Conservation (phyloP, 2,113 vertebrate genomes). For the Trachemys scripta region DNA sequence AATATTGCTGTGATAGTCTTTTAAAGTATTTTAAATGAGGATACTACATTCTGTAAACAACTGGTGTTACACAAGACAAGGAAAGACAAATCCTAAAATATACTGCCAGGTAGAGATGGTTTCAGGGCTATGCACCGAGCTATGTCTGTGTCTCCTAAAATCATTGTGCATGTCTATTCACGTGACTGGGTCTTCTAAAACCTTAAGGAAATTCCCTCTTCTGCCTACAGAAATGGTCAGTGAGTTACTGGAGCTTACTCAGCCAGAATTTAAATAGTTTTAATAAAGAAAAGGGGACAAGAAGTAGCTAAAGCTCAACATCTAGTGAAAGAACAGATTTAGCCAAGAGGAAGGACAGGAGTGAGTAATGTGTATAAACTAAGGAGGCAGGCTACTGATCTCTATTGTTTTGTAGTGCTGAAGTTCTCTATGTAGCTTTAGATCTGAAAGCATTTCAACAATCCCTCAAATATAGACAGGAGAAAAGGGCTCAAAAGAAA, state of each 20-base stretch:
- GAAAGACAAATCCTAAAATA: constrained; percentile 37
- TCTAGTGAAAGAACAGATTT: background rate
- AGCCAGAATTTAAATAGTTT: background rate
- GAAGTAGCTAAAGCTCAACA: background rate
- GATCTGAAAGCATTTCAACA: background rate
- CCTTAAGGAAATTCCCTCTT: background rate
- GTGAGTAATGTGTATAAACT: background rate
- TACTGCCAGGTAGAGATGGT: constrained; percentile 7
- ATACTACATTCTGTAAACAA: background rate
- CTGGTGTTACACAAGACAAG: background rate
- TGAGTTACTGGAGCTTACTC: background rate
- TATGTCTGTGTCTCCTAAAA: constrained; percentile 14
- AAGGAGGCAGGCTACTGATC: background rate
- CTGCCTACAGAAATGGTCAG: background rate
- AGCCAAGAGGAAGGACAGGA: background rate
- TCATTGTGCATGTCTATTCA: background rate
- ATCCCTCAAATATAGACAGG: background rate
- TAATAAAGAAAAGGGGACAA: background rate
- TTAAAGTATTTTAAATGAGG: constrained; percentile 7
- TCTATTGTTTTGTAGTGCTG: background rate
- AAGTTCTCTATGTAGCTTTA: background rate
- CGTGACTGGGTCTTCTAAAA: background rate
- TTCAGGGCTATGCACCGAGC: background rate
- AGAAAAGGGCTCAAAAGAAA: background rate
- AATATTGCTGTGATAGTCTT: background rate